Base-by-base conservation (phyloP, 2,888 invertebrate species). In the Scelioninae gen. 1 region DNA sequence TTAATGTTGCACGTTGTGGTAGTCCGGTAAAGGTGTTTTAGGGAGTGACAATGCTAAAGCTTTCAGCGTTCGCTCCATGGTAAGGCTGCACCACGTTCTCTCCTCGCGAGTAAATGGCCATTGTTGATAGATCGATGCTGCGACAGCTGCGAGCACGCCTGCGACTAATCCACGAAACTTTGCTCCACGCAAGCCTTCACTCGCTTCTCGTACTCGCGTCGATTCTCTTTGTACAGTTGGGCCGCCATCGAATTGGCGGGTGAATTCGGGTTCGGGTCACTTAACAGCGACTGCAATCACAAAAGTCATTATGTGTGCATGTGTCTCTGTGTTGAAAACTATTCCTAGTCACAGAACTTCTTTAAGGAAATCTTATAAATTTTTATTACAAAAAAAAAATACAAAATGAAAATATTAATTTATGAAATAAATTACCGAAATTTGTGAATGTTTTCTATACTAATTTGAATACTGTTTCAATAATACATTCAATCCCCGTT, bases 151-250 rank as follows among this genome's bases (percentile, higher is more conserved):
- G 56, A 76, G 84, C 85, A 68, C 85, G 82, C 86, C 88, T 86
- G 87, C 88, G 87, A 92, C 95, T 97, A 97, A 95, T 97, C 97
- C 94, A 97, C 96, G 96, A 99, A 99, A 94, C 98, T 98, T 94
- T 99, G 98, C 95, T 99, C 99, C 92, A 99, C 99, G 93, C 99
- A 98, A 92, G 98, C 98, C 95, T 98, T 98, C 92, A 99, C 99
- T 94, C 98, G 96, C 94, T 99, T 99, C 94, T 99, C 99, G 93
- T 99, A 99, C 94, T 99, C 99, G 91, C 99, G 95, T 91, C 98
- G 95, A 93, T 99, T 99, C 94, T 99, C 99, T 95, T 99, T 98
- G 94, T 99, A 99, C 91, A 99, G 95, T 94, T 99, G 99, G 88
- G 99, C 99, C 91, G 99, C 99, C 95, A 98, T 97, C 89, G 98